A percentile compares a stretch with the other conserved stretches of the same genome.
Conservation (phyloP, 2,797 vertebrate species). For the Phoxinus dragarum region DNA sequence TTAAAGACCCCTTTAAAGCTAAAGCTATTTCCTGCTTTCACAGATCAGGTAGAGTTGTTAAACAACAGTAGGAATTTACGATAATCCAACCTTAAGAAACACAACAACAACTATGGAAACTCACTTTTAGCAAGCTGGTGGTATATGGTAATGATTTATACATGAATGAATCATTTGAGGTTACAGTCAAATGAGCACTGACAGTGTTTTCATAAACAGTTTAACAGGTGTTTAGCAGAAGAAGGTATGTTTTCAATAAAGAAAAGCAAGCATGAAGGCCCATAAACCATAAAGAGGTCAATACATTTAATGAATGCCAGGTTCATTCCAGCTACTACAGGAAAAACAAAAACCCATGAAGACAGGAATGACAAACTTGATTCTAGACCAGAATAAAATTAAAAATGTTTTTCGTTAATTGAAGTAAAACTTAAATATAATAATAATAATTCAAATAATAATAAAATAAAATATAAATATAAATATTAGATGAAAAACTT, state of each 20-base stretch:
- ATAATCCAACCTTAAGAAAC: constrained; percentile 35
- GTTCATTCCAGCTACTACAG: background rate
- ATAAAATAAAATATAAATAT: background rate
- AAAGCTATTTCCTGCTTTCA: constrained; percentile 45
- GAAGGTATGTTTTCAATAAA: constrained; percentile 30
- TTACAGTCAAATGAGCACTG: constrained; percentile 4
- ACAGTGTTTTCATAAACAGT: background rate
- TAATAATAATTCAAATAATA: background rate
- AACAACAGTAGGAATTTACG: background rate
- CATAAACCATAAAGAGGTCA: constrained; percentile 4
- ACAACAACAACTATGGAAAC: constrained; percentile 9
- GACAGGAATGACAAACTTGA: background rate
- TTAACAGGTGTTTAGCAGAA: background rate
- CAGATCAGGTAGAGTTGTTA: constrained; percentile 12
- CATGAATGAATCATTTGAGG: constrained; percentile 16
- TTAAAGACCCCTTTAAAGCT: constrained; percentile 46
- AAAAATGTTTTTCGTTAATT: background rate
- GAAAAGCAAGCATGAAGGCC: constrained; percentile 26
- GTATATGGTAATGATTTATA: constrained; percentile 21
- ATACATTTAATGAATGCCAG: background rate
- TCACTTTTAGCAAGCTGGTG: background rate
- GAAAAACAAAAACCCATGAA: background rate
- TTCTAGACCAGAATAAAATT: background rate
- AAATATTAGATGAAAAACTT: background rate
- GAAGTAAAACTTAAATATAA: background rate